These are phyloP conservation scores for Callinectes sapidus DNA, from an alignment of 2,888 invertebrate species.

Conservation along the genomic window DNA sequence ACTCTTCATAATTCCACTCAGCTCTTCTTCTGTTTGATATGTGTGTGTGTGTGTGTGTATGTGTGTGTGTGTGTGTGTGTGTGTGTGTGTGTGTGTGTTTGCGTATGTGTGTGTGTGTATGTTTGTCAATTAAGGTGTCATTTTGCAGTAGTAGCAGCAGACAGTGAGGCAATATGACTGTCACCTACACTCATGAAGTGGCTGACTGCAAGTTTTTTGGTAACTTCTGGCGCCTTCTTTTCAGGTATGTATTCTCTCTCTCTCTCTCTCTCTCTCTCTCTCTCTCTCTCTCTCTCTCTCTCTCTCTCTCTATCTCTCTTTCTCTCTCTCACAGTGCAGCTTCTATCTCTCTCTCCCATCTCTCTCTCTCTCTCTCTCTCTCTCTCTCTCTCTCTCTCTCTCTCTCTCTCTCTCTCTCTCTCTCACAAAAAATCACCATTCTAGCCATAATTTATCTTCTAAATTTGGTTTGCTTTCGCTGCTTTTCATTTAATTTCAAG, in stretches of 20 bases:
- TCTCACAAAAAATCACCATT: background rate
- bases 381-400: background rate
- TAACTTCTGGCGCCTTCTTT: slow-evolving; percentile 88
- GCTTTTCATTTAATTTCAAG: too few relatives aligned
- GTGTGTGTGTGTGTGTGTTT: too few relatives aligned
- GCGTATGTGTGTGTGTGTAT: background rate
- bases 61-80: too few relatives aligned
- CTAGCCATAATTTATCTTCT: too few relatives aligned
- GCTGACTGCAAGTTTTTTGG: slow-evolving; percentile 91
- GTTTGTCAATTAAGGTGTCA: background rate
- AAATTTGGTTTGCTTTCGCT: background rate
- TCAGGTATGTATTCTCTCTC: slow-evolving; percentile 81
- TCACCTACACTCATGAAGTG: slow-evolving; percentile 90
- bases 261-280: slow-evolving; percentile 6
- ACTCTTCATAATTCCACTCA: too few relatives aligned
- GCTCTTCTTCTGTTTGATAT: too few relatives aligned
- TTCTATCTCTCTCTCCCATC: background rate
- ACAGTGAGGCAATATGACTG: slow-evolving; percentile 81
- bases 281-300: slow-evolving; percentile 19
- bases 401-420: background rate
- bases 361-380: too few relatives aligned
- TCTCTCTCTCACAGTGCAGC: too few relatives aligned
- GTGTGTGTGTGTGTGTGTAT: too few relatives aligned
- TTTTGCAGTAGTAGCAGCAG: background rate
- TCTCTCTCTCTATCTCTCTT: too few relatives aligned